Percentiles rank a stretch among this genome's conserved stretches.
These are phyloP conservation scores for Acleris emargana DNA, from an alignment of 2,888 invertebrate genomes.

Conservation along the genomic window DNA sequence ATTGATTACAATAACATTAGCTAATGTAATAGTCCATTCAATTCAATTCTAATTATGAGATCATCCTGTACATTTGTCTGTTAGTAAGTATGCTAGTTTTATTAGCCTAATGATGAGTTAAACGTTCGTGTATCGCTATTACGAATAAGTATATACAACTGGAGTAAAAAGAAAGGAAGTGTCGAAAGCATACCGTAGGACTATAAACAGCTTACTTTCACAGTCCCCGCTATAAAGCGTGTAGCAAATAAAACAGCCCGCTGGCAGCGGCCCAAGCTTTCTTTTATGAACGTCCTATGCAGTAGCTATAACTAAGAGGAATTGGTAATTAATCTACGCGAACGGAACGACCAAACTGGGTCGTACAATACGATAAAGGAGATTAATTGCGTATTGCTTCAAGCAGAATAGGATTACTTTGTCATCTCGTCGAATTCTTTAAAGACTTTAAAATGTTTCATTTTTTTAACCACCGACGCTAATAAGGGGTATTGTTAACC, in stretches of 20 bases:
- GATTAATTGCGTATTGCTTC: slow-evolving; percentile 46
- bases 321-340: slow-evolving; percentile 61
- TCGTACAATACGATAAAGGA: slow-evolving; percentile 55
- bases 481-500: no score
- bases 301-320: slow-evolving; percentile 58
- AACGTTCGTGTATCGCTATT: not conserved
- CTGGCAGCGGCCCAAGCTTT: slow-evolving; percentile 60
- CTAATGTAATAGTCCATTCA: slow-evolving; percentile 22
- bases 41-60: slow-evolving; percentile 7
- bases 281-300: slow-evolving; percentile 60
- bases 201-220: slow-evolving; percentile 42
- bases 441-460: not conserved
- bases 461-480: not conserved
- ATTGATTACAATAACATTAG: slow-evolving; percentile 22
- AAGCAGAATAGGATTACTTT: slow-evolving; percentile 23
- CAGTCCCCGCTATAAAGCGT: slow-evolving; percentile 29
- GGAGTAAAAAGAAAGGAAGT: slow-evolving; percentile 35
- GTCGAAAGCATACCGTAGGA: slow-evolving; percentile 39
- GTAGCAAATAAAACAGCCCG: slow-evolving; percentile 44
- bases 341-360: slow-evolving; percentile 55
- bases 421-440: slow-evolving; percentile 5
- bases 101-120: slow-evolving; percentile 1
- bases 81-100: not conserved
- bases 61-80: not conserved
- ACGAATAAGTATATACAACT: slow-evolving; percentile 4